phyloP scores from a whole-genome alignment of 2,113 vertebrate genomes.

The Oreochromis aureus region DNA sequence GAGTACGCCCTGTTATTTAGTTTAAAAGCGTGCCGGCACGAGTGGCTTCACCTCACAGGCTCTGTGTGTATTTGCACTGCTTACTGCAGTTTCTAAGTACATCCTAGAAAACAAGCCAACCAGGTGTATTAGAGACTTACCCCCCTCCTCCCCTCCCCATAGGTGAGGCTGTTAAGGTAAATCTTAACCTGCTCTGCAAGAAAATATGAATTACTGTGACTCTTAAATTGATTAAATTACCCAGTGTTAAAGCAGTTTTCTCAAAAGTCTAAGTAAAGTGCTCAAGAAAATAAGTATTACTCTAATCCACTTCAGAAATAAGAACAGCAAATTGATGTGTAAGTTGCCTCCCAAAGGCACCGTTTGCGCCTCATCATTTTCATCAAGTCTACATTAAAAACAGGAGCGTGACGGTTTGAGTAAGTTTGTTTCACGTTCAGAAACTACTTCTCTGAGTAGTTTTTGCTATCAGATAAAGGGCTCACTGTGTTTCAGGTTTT shows the following conservation, averaged over 20 bases:
- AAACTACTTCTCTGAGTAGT: not conserved
- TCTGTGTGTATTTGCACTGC: not conserved
- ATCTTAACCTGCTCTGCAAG: not conserved
- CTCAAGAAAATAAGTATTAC: not conserved
- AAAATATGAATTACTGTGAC: not conserved
- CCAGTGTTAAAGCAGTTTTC: not conserved
- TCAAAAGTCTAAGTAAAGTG: not conserved
- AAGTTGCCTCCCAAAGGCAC: not conserved
- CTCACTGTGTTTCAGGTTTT: not conserved
- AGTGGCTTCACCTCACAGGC: not conserved
- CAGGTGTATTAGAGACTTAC: not conserved
- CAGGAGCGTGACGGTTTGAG: not conserved
- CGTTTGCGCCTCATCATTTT: not conserved
- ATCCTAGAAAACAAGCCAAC: not conserved
- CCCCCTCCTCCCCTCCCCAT: not conserved
- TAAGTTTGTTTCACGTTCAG: not conserved
- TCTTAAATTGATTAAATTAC: not conserved
- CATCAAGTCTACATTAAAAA: not conserved
- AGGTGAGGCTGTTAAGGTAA: not conserved
- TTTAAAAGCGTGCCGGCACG: not conserved
- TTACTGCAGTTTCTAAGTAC: not conserved
- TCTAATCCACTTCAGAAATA: not conserved
- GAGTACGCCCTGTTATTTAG: not conserved
- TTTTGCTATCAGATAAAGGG: not conserved
- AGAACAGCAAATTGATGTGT: not conserved